phyloP scores from a whole-genome alignment of 2,797 vertebrate genomes.

The Numenius phaeopus region DNA sequence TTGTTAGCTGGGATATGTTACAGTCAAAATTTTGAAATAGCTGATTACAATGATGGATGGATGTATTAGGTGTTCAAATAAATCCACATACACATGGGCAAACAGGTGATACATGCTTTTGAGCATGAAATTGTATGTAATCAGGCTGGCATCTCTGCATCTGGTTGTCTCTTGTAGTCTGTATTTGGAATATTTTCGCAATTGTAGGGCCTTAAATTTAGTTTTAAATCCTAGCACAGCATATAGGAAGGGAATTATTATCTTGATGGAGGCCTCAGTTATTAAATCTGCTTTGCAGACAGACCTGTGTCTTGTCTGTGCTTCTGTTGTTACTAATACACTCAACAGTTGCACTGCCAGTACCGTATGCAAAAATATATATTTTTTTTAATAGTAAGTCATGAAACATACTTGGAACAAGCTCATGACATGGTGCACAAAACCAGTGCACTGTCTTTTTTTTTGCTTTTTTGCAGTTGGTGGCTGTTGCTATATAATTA shows the following conservation, averaged over 20 bases:
- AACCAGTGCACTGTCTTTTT: background rate
- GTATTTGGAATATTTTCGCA: background rate
- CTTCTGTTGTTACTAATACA: background rate
- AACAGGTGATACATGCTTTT: background rate
- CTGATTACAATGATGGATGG: background rate
- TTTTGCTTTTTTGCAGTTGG: background rate
- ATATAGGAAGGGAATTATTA: background rate
- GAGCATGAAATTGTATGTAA: background rate
- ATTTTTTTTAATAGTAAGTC: background rate
- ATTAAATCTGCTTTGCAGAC: background rate
- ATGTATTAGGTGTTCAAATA: background rate
- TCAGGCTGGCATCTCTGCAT: background rate
- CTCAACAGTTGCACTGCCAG: background rate
- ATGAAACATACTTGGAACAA: background rate
- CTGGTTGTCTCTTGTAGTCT: background rate
- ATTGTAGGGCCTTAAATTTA: background rate
- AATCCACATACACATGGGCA: background rate
- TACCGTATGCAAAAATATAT: background rate
- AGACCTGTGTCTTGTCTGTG: background rate
- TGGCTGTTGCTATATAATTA: background rate
- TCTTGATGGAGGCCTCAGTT: background rate
- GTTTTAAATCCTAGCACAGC: background rate
- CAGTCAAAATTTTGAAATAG: background rate
- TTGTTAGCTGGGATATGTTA: background rate
- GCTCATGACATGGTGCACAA: background rate